Percentiles rank a stretch among this genome's conserved stretches.
Conservation (phyloP, 2,888 invertebrate species). For the Oegoconia quadripuncta region DNA sequence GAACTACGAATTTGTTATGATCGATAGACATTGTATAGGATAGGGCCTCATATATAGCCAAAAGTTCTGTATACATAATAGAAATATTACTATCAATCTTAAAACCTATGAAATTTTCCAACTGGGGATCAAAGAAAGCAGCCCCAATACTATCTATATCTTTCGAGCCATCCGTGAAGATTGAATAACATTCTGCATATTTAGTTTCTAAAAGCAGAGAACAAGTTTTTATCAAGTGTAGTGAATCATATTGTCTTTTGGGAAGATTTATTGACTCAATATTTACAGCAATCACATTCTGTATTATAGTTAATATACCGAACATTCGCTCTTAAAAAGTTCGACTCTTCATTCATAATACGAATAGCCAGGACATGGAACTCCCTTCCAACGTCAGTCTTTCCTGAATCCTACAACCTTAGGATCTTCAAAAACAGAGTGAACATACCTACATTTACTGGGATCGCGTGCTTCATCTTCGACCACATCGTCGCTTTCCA, state of each 20-base stretch:
- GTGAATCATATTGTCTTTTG: background rate
- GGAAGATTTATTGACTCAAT: background rate
- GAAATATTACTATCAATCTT: constrained; percentile 6
- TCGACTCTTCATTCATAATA: no score
- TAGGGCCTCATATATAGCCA: constrained; percentile 14
- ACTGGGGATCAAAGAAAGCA: constrained; percentile 14
- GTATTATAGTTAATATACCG: no score
- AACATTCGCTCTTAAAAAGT: no score
- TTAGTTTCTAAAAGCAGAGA: background rate
- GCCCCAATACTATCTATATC: constrained; percentile 7
- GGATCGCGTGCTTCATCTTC: no score
- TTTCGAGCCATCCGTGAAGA: constrained; percentile 19
- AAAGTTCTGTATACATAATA: constrained; percentile 16
- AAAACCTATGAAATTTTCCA: background rate
- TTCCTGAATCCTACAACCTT: no score
- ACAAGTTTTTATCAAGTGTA: background rate
- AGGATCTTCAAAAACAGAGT: no score
- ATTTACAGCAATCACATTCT: background rate
- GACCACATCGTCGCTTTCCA: no score
- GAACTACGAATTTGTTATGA: constrained; percentile 9
- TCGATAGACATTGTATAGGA: constrained; percentile 6
- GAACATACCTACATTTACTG: no score
- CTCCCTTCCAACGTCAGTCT: no score
- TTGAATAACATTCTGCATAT: constrained; percentile 6
- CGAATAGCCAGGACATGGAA: no score